A percentile compares a stretch with the other conserved stretches of the same genome.
These are phyloP conservation scores for Chironomus tentans DNA, from an alignment of 2,888 invertebrate species.

Conservation along the genomic window DNA sequence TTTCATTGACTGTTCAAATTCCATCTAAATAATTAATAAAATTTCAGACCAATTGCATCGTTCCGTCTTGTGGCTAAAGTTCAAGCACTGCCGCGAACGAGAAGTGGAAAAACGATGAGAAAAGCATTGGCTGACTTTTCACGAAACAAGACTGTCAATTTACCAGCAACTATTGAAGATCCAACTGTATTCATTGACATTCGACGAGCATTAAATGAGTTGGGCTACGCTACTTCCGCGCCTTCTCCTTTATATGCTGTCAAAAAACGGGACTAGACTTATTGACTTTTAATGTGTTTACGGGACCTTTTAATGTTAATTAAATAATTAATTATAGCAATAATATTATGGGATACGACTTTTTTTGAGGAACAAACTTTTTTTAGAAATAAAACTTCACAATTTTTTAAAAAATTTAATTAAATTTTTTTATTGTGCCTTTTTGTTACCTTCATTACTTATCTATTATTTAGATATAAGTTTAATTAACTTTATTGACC, in stretches of 20 bases:
- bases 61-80: conserved; percentile 74
- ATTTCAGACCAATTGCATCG: conserved; percentile 79
- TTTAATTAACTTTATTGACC: neutral
- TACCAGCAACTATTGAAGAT: conserved; percentile 83
- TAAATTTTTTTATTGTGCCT: neutral
- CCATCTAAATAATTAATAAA: conserved; percentile 44
- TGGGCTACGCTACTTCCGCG: conserved; percentile 64
- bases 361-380: too few species aligned
- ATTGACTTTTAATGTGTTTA: neutral
- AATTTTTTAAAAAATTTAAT: neutral
- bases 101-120: conserved; percentile 60
- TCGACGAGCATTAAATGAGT: conserved; percentile 61
- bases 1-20: neutral
- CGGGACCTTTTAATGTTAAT: neutral
- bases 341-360: too few species aligned
- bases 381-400: too few species aligned
- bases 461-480: too few species aligned
- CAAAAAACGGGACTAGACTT: conserved; percentile 5
- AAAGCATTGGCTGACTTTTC: conserved; percentile 81
- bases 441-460: neutral
- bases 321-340: too few species aligned
- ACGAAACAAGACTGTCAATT: conserved; percentile 64
- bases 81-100: conserved; percentile 72
- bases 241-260: conserved; percentile 47
- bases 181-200: conserved; percentile 71